Evolutionary conservation across 92 coral and sea anemone genomes (phyloP).

Genomic region (Zoanthus sansibaricus): DNA sequence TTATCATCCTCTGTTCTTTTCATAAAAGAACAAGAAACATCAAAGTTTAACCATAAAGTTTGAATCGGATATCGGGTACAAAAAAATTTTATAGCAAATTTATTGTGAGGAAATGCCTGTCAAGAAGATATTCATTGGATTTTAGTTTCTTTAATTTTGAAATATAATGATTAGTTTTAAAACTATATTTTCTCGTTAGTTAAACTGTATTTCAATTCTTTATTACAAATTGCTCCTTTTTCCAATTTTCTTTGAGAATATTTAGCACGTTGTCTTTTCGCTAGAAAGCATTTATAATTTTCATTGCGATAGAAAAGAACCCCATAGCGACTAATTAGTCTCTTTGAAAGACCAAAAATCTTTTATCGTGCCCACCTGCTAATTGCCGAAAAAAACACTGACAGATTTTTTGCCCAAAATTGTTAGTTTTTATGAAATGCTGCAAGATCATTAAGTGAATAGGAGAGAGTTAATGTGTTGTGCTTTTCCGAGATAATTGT

Average conservation of each 20-base stretch:
- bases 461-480: constrained; percentile 3
- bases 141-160: neutral
- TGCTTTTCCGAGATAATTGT: constrained; percentile 19
- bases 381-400: constrained; percentile 23
- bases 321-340: constrained; percentile 40
- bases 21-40: constrained; percentile 67
- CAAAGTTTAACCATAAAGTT: constrained; percentile 50
- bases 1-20: constrained; percentile 58
- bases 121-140: too few relatives aligned
- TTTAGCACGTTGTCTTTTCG: constrained; percentile 3
- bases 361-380: constrained; percentile 33
- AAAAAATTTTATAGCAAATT: constrained; percentile 1
- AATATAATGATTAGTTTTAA: neutral
- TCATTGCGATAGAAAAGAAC: constrained; percentile 37
- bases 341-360: constrained; percentile 11
- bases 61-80: constrained; percentile 24
- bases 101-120: too few relatives aligned
- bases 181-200: neutral
- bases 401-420: constrained; percentile 26
- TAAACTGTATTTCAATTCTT: neutral
- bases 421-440: constrained; percentile 18
- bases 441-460: constrained; percentile 22
- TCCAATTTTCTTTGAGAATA: neutral
- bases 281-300: constrained; percentile 12
- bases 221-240: neutral